Evolutionary conservation across 2,113 vertebrate genomes (phyloP).

Genomic region (Semicossyphus pulcher): DNA sequence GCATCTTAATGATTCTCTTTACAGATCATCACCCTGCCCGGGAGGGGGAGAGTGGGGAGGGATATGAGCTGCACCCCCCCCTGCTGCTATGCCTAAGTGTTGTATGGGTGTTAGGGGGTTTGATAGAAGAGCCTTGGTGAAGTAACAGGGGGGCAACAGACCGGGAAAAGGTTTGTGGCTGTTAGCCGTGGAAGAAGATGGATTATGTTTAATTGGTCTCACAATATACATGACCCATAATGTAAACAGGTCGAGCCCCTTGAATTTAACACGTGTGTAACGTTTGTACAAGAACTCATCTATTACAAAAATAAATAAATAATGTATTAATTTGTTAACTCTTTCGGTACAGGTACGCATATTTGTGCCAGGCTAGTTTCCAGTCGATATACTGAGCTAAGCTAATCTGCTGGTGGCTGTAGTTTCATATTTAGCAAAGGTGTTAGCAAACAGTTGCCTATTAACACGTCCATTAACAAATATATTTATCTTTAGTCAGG

Average conservation of each 20-base stretch:
- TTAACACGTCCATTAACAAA: no score
- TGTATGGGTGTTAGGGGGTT: constrained; percentile 17
- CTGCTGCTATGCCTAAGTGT: constrained; percentile 35
- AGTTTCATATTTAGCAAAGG: no score
- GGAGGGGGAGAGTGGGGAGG: constrained; percentile 20
- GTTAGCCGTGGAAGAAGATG: constrained; percentile 16
- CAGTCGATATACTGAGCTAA: no score
- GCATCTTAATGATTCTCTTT: constrained; percentile 73
- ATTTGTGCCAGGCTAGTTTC: no score
- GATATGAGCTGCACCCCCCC: constrained; percentile 3
- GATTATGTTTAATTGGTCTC: constrained; percentile 42
- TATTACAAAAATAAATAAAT: no score
- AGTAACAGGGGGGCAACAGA: constrained; percentile 52
- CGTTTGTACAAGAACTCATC: no score
- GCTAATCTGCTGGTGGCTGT: no score
- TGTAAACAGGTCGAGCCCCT: constrained; percentile 41
- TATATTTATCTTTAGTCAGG: no score
- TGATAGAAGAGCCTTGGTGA: constrained; percentile 43
- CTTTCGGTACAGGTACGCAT: no score
- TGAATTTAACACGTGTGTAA: no score
- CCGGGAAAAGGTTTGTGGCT: constrained; percentile 37
- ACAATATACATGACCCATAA: constrained; percentile 29
- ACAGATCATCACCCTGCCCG: constrained; percentile 66
- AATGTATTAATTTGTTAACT: no score
- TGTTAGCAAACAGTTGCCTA: no score